A percentile compares a stretch with the other conserved stretches of the same genome.
Evolutionary conservation across 2,113 vertebrate species (phyloP).

Genomic region (Anthoscopus minutus): DNA sequence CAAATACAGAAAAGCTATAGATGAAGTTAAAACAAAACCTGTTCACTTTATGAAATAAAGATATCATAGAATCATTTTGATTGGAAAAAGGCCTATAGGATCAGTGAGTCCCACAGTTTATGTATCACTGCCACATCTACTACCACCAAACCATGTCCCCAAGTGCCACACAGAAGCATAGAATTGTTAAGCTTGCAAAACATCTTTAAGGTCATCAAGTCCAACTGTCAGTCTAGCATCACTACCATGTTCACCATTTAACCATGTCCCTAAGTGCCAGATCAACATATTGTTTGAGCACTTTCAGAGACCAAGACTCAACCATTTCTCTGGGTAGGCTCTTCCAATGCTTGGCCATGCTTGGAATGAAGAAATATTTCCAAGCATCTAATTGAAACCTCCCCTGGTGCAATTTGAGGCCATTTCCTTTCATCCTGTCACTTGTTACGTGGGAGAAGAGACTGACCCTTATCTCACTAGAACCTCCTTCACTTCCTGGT

Average conservation of each 20-base stretch:
- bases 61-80: not conserved
- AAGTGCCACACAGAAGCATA: not conserved
- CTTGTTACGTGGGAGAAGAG: fast-evolving
- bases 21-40: not conserved
- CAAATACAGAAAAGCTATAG: not conserved
- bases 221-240: too few relatives aligned
- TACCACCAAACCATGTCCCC: not conserved
- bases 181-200: not conserved
- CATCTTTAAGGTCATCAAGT: not conserved
- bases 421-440: not conserved
- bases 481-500: not conserved
- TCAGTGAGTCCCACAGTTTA: not conserved
- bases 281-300: not conserved
- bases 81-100: not conserved
- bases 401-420: too few relatives aligned
- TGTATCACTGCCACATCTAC: not conserved
- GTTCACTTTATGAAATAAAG: not conserved
- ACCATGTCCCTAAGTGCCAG: not conserved
- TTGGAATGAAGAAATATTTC: not conserved
- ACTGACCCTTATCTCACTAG: not conserved
- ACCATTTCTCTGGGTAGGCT: not conserved
- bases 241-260: not conserved
- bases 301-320: not conserved
- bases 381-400: not conserved
- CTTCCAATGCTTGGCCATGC: not conserved